Conservation (phyloP, 1,140 invertebrate species). For the Bombus confusus region DNA sequence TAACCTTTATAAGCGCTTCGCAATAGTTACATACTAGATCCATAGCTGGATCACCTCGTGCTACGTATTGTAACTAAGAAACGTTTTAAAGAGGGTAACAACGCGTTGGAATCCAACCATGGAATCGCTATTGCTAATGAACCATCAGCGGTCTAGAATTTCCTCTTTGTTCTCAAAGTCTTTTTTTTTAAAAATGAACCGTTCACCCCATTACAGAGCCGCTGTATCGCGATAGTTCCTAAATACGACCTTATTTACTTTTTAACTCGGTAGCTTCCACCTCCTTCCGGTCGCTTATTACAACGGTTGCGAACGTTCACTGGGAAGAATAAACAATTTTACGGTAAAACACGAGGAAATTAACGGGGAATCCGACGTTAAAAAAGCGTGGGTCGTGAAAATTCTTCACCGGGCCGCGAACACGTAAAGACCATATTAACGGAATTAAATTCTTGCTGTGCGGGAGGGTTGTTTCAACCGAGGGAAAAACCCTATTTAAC, state of each 20-base stretch:
- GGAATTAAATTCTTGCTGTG: slow-evolving; percentile 31
- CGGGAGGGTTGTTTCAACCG: slow-evolving; percentile 9
- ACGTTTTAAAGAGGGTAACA: neutral
- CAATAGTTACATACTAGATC: no score
- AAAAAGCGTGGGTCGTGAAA: slow-evolving; percentile 6
- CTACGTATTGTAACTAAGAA: neutral
- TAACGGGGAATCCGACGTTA: slow-evolving; percentile 21
- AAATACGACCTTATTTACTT: slow-evolving; percentile 42
- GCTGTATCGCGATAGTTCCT: slow-evolving; percentile 34
- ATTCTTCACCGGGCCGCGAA: neutral
- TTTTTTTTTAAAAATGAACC: slow-evolving; percentile 35
- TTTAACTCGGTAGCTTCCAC: neutral
- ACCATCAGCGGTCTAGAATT: slow-evolving; percentile 51
- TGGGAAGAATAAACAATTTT: slow-evolving; percentile 39
- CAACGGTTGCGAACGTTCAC: slow-evolving; percentile 9
- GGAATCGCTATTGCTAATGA: slow-evolving; percentile 51
- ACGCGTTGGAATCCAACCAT: slow-evolving; percentile 42
- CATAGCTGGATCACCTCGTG: no score
- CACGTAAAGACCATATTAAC: slow-evolving; percentile 37
- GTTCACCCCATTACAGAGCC: slow-evolving; percentile 38
- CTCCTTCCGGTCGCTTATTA: neutral
- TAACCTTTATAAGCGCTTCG: no score
- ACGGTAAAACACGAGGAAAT: slow-evolving; percentile 16
- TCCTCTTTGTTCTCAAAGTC: slow-evolving; percentile 46
- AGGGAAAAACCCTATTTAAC: no score